Percentiles rank a stretch among this genome's conserved stretches.
Conservation (phyloP, 2,797 vertebrate species). For the Anguilla pacifica region DNA sequence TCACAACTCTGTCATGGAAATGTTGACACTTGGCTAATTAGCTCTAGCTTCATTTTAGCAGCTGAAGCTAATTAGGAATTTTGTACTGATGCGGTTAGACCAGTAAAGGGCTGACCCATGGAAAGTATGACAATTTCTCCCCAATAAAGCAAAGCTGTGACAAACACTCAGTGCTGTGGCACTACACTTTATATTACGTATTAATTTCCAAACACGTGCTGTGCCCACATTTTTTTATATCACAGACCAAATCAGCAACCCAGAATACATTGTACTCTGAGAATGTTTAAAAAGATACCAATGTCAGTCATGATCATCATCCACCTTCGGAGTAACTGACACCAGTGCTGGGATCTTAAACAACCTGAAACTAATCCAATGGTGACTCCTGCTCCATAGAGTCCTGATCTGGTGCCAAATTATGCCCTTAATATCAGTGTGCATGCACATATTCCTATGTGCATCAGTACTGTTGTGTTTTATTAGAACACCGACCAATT, state of each 20-base stretch:
- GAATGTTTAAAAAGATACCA: neutral
- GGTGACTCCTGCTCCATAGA: neutral
- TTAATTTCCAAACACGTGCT: neutral
- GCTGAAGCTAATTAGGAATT: conserved; percentile 70
- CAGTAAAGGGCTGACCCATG: conserved; percentile 56
- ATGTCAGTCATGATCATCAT: neutral
- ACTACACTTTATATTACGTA: neutral
- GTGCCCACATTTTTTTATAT: neutral
- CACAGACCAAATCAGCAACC: neutral
- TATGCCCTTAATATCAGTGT: neutral
- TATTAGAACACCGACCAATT: neutral
- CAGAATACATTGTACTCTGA: neutral
- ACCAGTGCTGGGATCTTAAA: neutral
- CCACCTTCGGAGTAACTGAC: neutral
- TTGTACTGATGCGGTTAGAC: conserved; percentile 69
- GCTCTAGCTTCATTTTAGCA: conserved; percentile 80
- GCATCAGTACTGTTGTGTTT: neutral
- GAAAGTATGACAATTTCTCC: conserved; percentile 63
- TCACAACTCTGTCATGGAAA: conserved; percentile 52
- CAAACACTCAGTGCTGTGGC: conserved; percentile 11
- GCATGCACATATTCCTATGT: neutral
- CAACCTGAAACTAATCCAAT: neutral
- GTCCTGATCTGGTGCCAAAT: neutral
- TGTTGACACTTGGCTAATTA: conserved; percentile 63
- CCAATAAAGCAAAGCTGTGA: conserved; percentile 33